Conservation (phyloP, 2,113 vertebrate genomes). For the Colaptes auratus region DNA sequence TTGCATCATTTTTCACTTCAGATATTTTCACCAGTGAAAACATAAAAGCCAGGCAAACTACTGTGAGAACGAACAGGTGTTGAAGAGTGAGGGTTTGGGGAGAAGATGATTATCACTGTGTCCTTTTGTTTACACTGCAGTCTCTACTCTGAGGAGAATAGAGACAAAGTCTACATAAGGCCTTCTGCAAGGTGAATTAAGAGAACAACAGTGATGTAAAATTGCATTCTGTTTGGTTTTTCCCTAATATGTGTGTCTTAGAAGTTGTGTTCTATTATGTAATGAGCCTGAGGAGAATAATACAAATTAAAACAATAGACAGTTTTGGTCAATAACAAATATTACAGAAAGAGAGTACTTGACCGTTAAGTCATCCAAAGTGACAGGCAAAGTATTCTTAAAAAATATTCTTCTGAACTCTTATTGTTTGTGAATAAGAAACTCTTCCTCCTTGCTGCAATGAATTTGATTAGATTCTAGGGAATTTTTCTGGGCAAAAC, state of each 20-base stretch:
- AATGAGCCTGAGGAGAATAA: not conserved
- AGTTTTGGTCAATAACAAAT: not conserved
- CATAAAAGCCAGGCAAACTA: not conserved
- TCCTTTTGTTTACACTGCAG: not conserved
- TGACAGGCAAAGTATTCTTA: not conserved
- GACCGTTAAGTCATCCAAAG: not conserved
- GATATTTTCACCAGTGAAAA: not conserved
- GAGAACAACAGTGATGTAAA: not conserved
- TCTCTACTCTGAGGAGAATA: not conserved
- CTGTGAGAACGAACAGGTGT: not conserved
- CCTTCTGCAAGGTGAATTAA: not conserved
- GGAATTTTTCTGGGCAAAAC: not conserved
- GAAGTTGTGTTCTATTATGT: not conserved
- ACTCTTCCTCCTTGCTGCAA: not conserved
- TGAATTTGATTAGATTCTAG: not conserved
- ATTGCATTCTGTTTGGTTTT: not conserved
- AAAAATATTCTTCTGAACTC: not conserved
- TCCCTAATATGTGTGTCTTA: not conserved
- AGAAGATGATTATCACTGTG: not conserved
- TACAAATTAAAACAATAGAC: not conserved
- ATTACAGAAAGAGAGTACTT: not conserved
- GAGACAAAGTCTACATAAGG: not conserved
- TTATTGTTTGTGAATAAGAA: not conserved
- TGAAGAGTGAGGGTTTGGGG: not conserved
- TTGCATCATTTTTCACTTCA: not conserved